Evolutionary conservation across 1,140 invertebrate genomes (phyloP).

Genomic region (Diorhabda carinulata): DNA sequence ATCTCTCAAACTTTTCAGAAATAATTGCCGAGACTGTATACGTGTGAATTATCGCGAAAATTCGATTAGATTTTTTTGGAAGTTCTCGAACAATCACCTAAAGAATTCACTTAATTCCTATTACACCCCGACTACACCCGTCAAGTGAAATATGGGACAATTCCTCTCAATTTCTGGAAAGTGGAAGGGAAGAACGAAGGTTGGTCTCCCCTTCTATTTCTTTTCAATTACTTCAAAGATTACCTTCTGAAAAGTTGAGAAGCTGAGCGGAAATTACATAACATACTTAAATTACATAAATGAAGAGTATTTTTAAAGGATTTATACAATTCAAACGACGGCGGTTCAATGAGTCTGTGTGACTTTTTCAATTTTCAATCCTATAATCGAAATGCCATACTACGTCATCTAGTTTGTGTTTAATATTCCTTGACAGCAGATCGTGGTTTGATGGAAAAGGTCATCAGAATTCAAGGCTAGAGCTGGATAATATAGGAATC

Average conservation of each 20-base stretch:
- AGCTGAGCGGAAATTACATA: background rate
- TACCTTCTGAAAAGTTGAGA: background rate
- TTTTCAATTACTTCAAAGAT: background rate
- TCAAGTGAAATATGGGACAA: slow-evolving; percentile 11
- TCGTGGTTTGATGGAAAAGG: too few species aligned
- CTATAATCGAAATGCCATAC: too few species aligned
- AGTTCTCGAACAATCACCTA: background rate
- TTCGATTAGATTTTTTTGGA: slow-evolving; percentile 1
- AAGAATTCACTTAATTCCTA: slow-evolving; percentile 15
- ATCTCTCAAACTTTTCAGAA: background rate
- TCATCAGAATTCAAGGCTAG: too few species aligned
- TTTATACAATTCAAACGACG: too few species aligned
- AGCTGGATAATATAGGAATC: too few species aligned
- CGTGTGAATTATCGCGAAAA: background rate
- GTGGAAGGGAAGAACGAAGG: background rate
- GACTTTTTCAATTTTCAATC: too few species aligned
- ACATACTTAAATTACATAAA: background rate
- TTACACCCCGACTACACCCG: background rate
- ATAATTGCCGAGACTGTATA: background rate
- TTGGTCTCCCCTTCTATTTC: background rate
- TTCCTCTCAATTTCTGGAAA: slow-evolving; percentile 9
- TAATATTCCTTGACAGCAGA: too few species aligned
- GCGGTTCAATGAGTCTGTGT: too few species aligned
- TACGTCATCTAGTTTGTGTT: too few species aligned
- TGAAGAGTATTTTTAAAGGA: too few species aligned